Evolutionary conservation across 2,888 invertebrate genomes (phyloP).

Genomic region (Sarcophaga carnaria): DNA sequence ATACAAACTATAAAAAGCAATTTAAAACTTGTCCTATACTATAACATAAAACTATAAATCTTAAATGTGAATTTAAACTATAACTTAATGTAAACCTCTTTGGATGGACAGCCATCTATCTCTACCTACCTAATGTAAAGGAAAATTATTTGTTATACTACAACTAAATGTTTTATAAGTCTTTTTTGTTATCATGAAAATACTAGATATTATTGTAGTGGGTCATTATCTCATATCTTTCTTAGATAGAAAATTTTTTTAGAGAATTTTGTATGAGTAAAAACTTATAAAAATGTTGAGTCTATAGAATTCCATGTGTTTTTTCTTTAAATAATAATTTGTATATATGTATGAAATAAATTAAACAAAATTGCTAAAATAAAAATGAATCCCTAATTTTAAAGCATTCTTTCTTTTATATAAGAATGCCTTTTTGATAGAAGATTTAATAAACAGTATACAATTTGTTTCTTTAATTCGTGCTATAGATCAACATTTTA

Average conservation of each 20-base stretch:
- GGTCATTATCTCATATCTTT: slow-evolving; percentile 22
- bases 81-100: slow-evolving; percentile 18
- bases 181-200: background rate
- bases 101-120: too few species aligned
- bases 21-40: slow-evolving; percentile 46
- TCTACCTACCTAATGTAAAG: too few species aligned
- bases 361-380: too few species aligned
- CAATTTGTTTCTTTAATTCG: too few species aligned
- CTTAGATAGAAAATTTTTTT: slow-evolving; percentile 3
- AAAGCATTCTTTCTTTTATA: too few species aligned
- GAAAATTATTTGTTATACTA: slow-evolving; percentile 36
- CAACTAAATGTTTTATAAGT: slow-evolving; percentile 19
- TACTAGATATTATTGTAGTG: slow-evolving; percentile 19
- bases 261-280: background rate
- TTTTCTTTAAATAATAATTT: background rate
- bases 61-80: background rate
- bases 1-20: slow-evolving; percentile 11
- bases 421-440: too few species aligned
- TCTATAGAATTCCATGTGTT: background rate
- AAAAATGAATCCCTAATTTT: too few species aligned
- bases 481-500: too few species aligned
- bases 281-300: slow-evolving; percentile 5
- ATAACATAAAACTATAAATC: too few species aligned
- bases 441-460: too few species aligned
- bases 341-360: background rate